These are phyloP conservation scores for Oncorhynchus tshawytscha DNA, from an alignment of 2,113 vertebrate species.

Conservation along the genomic window DNA sequence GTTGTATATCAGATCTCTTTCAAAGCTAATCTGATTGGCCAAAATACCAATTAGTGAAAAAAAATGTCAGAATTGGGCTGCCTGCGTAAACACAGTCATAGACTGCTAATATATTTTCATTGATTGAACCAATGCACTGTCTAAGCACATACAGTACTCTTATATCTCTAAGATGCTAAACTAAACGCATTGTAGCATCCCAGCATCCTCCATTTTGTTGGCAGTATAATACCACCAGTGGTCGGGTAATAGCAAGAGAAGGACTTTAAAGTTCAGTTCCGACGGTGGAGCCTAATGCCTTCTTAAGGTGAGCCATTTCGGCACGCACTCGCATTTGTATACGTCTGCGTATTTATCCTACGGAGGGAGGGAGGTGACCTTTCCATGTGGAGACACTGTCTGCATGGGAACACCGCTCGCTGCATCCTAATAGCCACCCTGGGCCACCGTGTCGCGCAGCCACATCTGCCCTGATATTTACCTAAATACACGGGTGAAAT, in stretches of 20 bases:
- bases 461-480: slow-evolving; percentile 76
- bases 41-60: too few relatives aligned
- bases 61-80: too few relatives aligned
- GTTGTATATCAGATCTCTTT: too few relatives aligned
- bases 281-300: slow-evolving; percentile 70
- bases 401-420: slow-evolving; percentile 66
- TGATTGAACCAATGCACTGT: too few relatives aligned
- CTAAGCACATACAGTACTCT: too few relatives aligned
- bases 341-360: slow-evolving; percentile 77
- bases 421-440: slow-evolving; percentile 80
- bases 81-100: too few relatives aligned
- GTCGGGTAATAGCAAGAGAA: slow-evolving; percentile 62
- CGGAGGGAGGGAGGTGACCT: slow-evolving; percentile 76
- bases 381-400: slow-evolving; percentile 75
- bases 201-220: slow-evolving; percentile 37
- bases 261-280: slow-evolving; percentile 67
- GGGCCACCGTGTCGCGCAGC: slow-evolving; percentile 69
- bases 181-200: slow-evolving; percentile 1
- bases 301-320: slow-evolving; percentile 77
- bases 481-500: slow-evolving; percentile 71
- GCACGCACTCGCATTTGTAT: slow-evolving; percentile 73
- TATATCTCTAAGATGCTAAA: too few relatives aligned
- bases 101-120: too few relatives aligned
- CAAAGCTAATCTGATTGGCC: too few relatives aligned
- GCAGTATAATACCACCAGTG: slow-evolving; percentile 67